These are phyloP conservation scores for Cyrtonyx montezumae DNA, from an alignment of 2,113 vertebrate species.

Conservation along the genomic window DNA sequence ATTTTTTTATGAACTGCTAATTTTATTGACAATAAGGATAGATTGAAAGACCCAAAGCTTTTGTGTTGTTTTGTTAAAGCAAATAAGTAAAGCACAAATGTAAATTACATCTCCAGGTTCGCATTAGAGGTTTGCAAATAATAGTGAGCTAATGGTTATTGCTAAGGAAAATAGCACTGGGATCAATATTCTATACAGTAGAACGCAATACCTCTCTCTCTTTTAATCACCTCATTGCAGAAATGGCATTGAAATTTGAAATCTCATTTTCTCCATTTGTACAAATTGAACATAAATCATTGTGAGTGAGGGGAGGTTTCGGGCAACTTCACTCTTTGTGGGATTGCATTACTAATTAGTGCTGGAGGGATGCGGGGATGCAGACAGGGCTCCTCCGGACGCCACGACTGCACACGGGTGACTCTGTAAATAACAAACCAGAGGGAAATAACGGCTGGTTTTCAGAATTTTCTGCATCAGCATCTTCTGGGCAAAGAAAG, in stretches of 20 bases:
- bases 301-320: conserved; percentile 85
- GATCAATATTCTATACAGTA: conserved; percentile 95
- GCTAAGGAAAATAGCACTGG: conserved; percentile 96
- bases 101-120: conserved; percentile 86
- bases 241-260: conserved; percentile 95
- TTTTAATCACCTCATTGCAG: conserved; percentile 95
- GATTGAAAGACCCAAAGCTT: conserved; percentile 82
- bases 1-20: conserved; percentile 80
- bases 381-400: conserved; percentile 46
- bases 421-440: conserved; percentile 20
- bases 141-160: conserved; percentile 95
- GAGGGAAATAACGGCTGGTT: background rate
- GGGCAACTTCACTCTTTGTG: conserved; percentile 86
- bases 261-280: conserved; percentile 93
- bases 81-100: conserved; percentile 86
- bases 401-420: conserved; percentile 35
- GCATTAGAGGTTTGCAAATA: conserved; percentile 87
- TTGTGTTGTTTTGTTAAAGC: conserved; percentile 86
- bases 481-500: background rate
- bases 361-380: conserved; percentile 69
- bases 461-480: background rate
- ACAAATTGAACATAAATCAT: conserved; percentile 97
- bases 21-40: conserved; percentile 85
- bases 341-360: conserved; percentile 93
- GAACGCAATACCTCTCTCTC: conserved; percentile 94